These are phyloP conservation scores for Tiliqua scincoides DNA, from an alignment of 2,113 vertebrate genomes.

Conservation along the genomic window DNA sequence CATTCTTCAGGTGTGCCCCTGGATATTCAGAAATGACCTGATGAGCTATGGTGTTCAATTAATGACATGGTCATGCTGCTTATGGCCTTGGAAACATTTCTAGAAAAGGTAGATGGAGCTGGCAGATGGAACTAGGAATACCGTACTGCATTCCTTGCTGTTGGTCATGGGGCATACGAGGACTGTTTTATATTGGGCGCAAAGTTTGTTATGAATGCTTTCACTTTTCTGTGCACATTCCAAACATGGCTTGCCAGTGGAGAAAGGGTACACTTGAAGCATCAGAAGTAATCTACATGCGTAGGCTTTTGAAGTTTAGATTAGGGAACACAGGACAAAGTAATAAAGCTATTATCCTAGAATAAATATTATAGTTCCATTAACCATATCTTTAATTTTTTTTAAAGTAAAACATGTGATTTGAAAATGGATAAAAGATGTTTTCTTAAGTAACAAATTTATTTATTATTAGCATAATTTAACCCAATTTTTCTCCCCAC, in stretches of 20 bases:
- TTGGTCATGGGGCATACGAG: not conserved
- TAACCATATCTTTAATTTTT: not conserved
- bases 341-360: not conserved
- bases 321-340: not conserved
- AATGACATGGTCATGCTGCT: not conserved
- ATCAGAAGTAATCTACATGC: not conserved
- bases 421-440: not conserved
- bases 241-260: conserved; percentile 8
- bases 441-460: not conserved
- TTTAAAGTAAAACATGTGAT: not conserved
- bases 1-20: not conserved
- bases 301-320: not conserved
- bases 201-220: conserved; percentile 5
- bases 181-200: not conserved
- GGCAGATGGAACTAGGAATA: not conserved
- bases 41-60: not conserved
- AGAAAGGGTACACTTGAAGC: not conserved
- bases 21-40: not conserved
- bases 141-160: not conserved
- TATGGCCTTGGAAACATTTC: not conserved
- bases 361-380: not conserved
- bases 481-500: too few relatives aligned
- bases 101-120: not conserved
- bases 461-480: too few relatives aligned
- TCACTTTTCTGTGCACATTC: conserved; percentile 16